Conservation (phyloP, 2,888 invertebrate species). For the Ditula angustiorana region DNA sequence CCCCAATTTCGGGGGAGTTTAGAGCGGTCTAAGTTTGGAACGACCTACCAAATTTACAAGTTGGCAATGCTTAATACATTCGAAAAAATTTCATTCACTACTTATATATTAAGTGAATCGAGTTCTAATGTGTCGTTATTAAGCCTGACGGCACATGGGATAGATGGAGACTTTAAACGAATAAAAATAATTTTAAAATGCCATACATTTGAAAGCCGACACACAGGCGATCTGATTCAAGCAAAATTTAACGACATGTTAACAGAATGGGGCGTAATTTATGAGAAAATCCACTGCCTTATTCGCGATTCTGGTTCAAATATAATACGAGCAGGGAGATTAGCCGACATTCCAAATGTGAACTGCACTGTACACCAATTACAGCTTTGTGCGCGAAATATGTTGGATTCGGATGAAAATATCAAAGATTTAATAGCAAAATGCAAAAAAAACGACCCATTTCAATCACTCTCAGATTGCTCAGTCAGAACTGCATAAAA, state of each 20-base stretch:
- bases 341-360: slow-evolving; percentile 44
- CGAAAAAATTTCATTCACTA: slow-evolving; percentile 48
- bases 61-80: no score
- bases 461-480: no score
- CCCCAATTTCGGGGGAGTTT: no score
- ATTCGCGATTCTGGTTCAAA: slow-evolving; percentile 45
- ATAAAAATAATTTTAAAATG: slow-evolving; percentile 46
- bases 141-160: slow-evolving; percentile 46
- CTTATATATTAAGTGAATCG: slow-evolving; percentile 47
- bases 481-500: no score
- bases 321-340: slow-evolving; percentile 47
- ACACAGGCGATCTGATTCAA: slow-evolving; percentile 39
- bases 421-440: slow-evolving; percentile 45
- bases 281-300: slow-evolving; percentile 46
- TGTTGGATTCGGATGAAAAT: slow-evolving; percentile 44
- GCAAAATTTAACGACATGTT: slow-evolving; percentile 43
- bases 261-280: slow-evolving; percentile 45
- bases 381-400: slow-evolving; percentile 45
- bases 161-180: slow-evolving; percentile 42
- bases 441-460: slow-evolving; percentile 47
- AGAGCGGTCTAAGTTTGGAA: no score
- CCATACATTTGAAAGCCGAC: slow-evolving; percentile 42
- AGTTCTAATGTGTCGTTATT: slow-evolving; percentile 48
- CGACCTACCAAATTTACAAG: no score
- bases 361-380: slow-evolving; percentile 48